Evolutionary conservation across 2,113 vertebrate species (phyloP).

Genomic region (Chamaea fasciata): DNA sequence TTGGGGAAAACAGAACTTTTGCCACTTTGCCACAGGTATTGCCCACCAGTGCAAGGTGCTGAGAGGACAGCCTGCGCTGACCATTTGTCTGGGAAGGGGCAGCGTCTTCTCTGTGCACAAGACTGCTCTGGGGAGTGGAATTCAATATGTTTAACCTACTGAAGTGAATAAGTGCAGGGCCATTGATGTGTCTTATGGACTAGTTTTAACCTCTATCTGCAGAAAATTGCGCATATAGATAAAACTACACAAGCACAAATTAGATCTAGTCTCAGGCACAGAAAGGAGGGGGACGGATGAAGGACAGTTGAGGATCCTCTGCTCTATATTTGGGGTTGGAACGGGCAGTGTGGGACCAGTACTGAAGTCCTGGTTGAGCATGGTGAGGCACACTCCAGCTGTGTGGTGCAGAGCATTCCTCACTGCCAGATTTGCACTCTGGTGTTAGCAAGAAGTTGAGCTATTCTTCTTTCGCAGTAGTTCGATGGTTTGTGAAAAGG

Average conservation of each 20-base stretch:
- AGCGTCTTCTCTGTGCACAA: not conserved
- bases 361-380: not conserved
- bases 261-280: not conserved
- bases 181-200: not conserved
- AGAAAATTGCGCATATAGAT: not conserved
- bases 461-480: not conserved
- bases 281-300: not conserved
- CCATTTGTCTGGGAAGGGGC: not conserved
- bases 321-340: not conserved
- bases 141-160: not conserved
- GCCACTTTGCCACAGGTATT: not conserved
- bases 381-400: rapidly evolving
- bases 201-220: not conserved
- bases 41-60: not conserved
- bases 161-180: not conserved
- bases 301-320: not conserved
- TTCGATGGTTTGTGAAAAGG: not conserved
- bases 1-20: not conserved
- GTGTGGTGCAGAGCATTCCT: not conserved
- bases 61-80: rapidly evolving
- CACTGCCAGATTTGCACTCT: not conserved
- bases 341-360: rapidly evolving
- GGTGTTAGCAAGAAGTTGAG: not conserved
- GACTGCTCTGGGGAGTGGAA: not conserved
- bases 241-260: not conserved